These are phyloP conservation scores for Reinhardtius hippoglossoides DNA, from an alignment of 2,113 vertebrate species.

Conservation along the genomic window DNA sequence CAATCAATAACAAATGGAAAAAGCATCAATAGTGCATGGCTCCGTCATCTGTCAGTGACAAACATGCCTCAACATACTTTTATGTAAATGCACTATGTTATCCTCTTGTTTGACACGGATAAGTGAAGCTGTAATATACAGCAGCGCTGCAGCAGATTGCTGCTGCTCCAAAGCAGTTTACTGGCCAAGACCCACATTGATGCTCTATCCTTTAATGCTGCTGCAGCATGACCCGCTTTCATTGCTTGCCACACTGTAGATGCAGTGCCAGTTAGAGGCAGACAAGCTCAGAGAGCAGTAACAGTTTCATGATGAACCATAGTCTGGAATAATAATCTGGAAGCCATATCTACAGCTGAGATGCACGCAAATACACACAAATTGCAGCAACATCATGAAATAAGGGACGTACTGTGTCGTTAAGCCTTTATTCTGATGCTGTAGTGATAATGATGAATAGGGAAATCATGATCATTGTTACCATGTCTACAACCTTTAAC, in stretches of 20 bases:
- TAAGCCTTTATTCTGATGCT: not conserved
- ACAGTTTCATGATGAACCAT: constrained; percentile 22
- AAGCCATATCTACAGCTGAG: constrained; percentile 12
- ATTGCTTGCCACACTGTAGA: constrained; percentile 53
- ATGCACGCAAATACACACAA: constrained; percentile 17
- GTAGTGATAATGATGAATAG: not conserved
- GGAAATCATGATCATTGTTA: not conserved
- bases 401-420: not conserved
- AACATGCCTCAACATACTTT: constrained; percentile 20
- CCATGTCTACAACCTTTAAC: not conserved
- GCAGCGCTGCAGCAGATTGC: constrained; percentile 55
- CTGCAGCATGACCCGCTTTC: constrained; percentile 82
- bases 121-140: constrained; percentile 39
- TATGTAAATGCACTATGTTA: constrained; percentile 6
- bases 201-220: constrained; percentile 72
- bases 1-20: not conserved
- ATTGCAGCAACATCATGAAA: not conserved
- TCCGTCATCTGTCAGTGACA: not conserved
- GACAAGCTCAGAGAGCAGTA: constrained; percentile 42
- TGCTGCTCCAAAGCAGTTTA: constrained; percentile 68
- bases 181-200: constrained; percentile 69
- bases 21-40: not conserved
- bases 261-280: constrained; percentile 52
- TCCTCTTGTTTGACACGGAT: constrained; percentile 35
- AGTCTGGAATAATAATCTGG: constrained; percentile 13